phyloP scores from a whole-genome alignment of 2,888 invertebrate species.

The Drosophila meridionalis region DNA sequence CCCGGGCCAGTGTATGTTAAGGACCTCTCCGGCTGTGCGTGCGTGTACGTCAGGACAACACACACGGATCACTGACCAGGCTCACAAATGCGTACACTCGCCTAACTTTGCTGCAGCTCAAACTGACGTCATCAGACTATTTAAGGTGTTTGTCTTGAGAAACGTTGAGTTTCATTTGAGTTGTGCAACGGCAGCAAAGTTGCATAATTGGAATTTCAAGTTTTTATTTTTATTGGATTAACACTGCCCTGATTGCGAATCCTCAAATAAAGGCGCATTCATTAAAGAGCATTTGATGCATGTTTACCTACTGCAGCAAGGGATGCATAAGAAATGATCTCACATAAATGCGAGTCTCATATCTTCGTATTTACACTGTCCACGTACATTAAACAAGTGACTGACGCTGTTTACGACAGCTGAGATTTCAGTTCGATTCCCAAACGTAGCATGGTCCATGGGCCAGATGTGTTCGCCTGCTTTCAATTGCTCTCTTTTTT shows the following conservation, averaged over 20 bases:
- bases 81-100: not conserved
- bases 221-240: slow-evolving; percentile 60
- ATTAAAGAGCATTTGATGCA: not conserved
- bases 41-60: slow-evolving; percentile 17
- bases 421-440: slow-evolving; percentile 11
- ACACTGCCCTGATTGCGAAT: slow-evolving; percentile 20
- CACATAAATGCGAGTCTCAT: not conserved
- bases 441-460: slow-evolving; percentile 43
- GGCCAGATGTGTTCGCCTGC: slow-evolving; percentile 35
- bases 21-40: slow-evolving; percentile 7
- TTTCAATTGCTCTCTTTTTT: slow-evolving; percentile 18
- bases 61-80: slow-evolving; percentile 57
- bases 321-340: not conserved
- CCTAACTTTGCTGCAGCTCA: slow-evolving; percentile 51
- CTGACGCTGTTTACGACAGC: not conserved
- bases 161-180: slow-evolving; percentile 38
- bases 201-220: slow-evolving; percentile 40
- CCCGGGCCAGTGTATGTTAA: slow-evolving; percentile 44
- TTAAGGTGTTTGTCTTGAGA: slow-evolving; percentile 52
- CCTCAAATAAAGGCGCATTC: slow-evolving; percentile 9
- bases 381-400: not conserved
- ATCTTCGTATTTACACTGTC: not conserved
- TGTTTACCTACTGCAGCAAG: not conserved
- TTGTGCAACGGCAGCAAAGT: slow-evolving; percentile 43
- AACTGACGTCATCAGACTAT: slow-evolving; percentile 50